Base-by-base conservation (phyloP, 2,113 vertebrate genomes). In the Rynchops niger region DNA sequence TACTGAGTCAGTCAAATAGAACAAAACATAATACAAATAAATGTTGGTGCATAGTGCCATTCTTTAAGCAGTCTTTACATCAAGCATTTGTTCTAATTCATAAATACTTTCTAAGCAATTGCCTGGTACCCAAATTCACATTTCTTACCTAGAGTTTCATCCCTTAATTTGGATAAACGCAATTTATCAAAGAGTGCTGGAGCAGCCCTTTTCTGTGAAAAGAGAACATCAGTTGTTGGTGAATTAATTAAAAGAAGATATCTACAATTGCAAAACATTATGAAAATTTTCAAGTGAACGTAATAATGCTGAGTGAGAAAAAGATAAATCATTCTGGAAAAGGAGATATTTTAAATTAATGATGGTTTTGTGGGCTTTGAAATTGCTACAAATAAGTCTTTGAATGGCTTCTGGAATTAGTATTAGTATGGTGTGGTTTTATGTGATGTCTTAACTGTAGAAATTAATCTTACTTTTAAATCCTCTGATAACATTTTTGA, bases 381-480 rank as follows among this genome's bases (percentile, higher is more conserved):
- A 82, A 89, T 84, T 77, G 9, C 23, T 71, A 30, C 47, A 82
- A 63, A 38, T 63, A 85, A 76, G 32, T 34, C 59, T 76, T 81
- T 83, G 58, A 84, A 86, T 70, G 22, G 15, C 30, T 90, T 93
- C 65, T 92, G 77, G 88, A 93, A 79, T 86, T 84, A 79, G 62
- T 74, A 70, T 56, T 34, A 16, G 7, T 49, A 73, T 50, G n/a
- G 19, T 66, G 9, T 89, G 30, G 17, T 36, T 95, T 70, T 79
- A 61, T 79, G 42, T 77, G 43, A 58, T 79, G 20, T 59, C 42
- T 77, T 78, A 88, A 52, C 66, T 85, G 40, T 59, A 80, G 30
- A 85, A 82, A 91, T 81, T 93, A 76, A 77, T 88, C n/a, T 82
- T 72, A 63, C 66, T 95, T 94, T 95, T 36, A 86, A 94, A 90